Evolutionary conservation across 2,888 invertebrate species (phyloP).

Genomic region (Mesoligia furuncula): DNA sequence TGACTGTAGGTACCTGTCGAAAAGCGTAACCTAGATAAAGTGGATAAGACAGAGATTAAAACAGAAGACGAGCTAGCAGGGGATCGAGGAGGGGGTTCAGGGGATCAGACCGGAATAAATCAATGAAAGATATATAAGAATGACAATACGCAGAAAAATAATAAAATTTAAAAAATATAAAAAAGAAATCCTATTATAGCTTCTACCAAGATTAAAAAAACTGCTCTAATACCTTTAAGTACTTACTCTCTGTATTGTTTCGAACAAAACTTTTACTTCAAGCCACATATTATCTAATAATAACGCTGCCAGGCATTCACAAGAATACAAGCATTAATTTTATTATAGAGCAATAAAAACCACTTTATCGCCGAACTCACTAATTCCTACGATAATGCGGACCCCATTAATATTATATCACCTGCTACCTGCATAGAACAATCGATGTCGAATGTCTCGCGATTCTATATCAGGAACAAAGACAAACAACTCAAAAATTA

Average conservation of each 20-base stretch:
- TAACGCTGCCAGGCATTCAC: no score
- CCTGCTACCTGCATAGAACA: constrained; percentile 71
- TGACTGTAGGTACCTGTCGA: no score
- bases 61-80: no score
- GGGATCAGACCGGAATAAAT: no score
- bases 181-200: no score
- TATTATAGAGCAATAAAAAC: not conserved
- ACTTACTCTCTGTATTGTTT: not conserved
- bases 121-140: not conserved
- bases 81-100: no score
- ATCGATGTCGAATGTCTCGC: constrained; percentile 81
- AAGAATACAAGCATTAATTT: not conserved
- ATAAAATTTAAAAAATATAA: not conserved
- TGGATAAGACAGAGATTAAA: no score
- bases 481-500: constrained; percentile 31
- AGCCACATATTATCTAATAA: not conserved
- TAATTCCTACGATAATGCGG: constrained; percentile 13
- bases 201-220: not conserved
- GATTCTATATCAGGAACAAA: constrained; percentile 79
- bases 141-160: not conserved
- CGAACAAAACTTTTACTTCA: not conserved
- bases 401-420: constrained; percentile 62
- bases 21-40: no score
- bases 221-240: not conserved
- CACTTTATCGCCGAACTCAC: constrained; percentile 3